phyloP scores from a whole-genome alignment of 2,797 vertebrate genomes.

The Microctenopoma stevenorrisi region DNA sequence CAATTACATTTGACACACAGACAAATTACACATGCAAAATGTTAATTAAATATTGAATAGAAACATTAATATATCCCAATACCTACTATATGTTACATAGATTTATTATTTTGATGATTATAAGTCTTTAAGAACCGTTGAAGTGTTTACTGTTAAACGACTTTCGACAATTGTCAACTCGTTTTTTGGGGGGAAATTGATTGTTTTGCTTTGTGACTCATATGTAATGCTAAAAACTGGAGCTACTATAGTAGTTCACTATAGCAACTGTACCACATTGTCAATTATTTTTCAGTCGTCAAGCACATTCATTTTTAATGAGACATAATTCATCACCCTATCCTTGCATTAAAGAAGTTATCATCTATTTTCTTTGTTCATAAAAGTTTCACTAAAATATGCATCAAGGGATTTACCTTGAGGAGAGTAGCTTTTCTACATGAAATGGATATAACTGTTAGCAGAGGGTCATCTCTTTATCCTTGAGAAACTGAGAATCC shows the following conservation, averaged over 20 bases:
- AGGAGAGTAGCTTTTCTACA: constrained; percentile 76
- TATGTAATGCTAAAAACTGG: constrained; percentile 5
- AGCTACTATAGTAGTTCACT: constrained; percentile 7
- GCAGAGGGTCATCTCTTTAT: constrained; percentile 88
- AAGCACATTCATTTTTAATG: constrained; percentile 64
- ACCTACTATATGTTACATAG: no score
- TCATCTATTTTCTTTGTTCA: constrained; percentile 64
- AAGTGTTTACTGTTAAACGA: no score
- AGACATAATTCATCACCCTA: constrained; percentile 66
- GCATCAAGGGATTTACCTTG: constrained; percentile 77
- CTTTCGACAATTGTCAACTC: not conserved
- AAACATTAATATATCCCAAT: no score
- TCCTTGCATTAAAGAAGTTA: constrained; percentile 61
- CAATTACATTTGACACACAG: not conserved
- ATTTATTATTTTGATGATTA: no score
- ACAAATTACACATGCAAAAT: no score
- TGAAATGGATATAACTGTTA: constrained; percentile 86
- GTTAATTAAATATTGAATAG: no score
- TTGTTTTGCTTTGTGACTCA: constrained; percentile 4
- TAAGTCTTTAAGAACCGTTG: no score
- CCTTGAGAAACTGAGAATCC: constrained; percentile 90
- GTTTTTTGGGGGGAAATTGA: not conserved
- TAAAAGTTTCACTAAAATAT: constrained; percentile 74
- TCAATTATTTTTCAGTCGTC: constrained; percentile 47
- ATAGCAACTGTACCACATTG: constrained; percentile 19